These are phyloP conservation scores for Phymorhynchus buccinoides DNA, from an alignment of 1,140 invertebrate genomes.

Conservation along the genomic window DNA sequence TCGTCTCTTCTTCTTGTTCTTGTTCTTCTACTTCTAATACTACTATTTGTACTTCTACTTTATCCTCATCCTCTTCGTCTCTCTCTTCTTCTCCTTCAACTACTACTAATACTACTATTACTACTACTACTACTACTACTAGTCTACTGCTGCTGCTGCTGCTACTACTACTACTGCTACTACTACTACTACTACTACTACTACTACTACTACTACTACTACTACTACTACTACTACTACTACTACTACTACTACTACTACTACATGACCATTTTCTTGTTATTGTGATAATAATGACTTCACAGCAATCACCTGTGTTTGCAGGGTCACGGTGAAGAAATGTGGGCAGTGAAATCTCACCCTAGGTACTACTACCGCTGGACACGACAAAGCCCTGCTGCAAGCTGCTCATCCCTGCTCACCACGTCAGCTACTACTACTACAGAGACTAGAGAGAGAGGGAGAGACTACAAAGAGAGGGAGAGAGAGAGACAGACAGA, in stretches of 20 bases:
- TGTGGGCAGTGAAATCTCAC: slow-evolving; percentile 59
- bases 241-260: slow-evolving; percentile 16
- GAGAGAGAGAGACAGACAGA: too few species aligned
- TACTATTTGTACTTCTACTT: too few species aligned
- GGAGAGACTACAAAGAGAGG: not conserved
- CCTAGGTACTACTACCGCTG: slow-evolving; percentile 61
- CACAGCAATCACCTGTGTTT: not conserved
- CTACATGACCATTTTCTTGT: too few species aligned
- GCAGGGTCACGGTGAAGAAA: slow-evolving; percentile 61
- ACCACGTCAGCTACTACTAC: slow-evolving; percentile 81
- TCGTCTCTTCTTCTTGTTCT: too few species aligned
- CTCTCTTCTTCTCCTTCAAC: too few species aligned
- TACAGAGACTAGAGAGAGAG: not conserved
- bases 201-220: slow-evolving; percentile 16
- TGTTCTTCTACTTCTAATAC: too few species aligned
- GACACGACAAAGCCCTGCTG: slow-evolving; percentile 80
- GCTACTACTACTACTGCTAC: slow-evolving; percentile 90
- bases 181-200: slow-evolving; percentile 74
- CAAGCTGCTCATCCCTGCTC: slow-evolving; percentile 84
- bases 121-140: too few species aligned
- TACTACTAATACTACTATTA: too few species aligned
- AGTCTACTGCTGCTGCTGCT: too few species aligned
- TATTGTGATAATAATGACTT: too few species aligned
- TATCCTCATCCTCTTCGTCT: too few species aligned
- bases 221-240: slow-evolving; percentile 16